Base-by-base conservation (phyloP, 2,113 vertebrate genomes). In the Salvelinus namaycush region DNA sequence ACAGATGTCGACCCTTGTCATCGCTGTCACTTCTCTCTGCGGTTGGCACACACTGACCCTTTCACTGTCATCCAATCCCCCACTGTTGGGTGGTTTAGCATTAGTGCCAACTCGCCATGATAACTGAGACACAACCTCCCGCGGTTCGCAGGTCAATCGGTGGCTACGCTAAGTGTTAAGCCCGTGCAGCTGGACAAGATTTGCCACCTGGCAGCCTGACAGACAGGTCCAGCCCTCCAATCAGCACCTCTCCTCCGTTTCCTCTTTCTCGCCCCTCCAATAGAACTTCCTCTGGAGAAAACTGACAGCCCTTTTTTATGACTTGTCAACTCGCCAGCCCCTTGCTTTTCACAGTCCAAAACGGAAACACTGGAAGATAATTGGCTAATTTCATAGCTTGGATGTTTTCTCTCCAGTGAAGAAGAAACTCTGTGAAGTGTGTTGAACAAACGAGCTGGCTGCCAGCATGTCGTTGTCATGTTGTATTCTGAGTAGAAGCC, bases 341-440 rank as follows among this genome's bases (percentile, higher is more conserved):
- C 69, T 57, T 79, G 68, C 65, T 27, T 39, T 62, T 27, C n/a
- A 7, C 74, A 64, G 68, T 79, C 76, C 81, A 86, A 77, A 73
- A 79, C 57, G 29, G 70, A 78, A 86, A 85, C 68, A 68, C 59
- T 68, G 75, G 75, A 57, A 22, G 81, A 82, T 90, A 85, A 85
- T 88, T 89, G 88, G 81, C 77, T 76, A 39, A 69, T 79, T 85
- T 86, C 80, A 72, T 75, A 76, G 81, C 82, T 76, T 79, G 76
- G 75, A 87, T 84, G 81, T 86, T 87, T 82, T 85, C 83, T 79
- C n/a, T 62, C 20, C 7, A 5, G 59, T 62, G 59, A 57, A 57
- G 20, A n/a, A 16, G 59, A 60, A 75, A 70, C 71, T 44, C 44
- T 70, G 72, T 69, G 67, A 44, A 44, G 34, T 4, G 39, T 65